Base-by-base conservation (phyloP, 2,113 vertebrate genomes). In the Mobula hypostoma region DNA sequence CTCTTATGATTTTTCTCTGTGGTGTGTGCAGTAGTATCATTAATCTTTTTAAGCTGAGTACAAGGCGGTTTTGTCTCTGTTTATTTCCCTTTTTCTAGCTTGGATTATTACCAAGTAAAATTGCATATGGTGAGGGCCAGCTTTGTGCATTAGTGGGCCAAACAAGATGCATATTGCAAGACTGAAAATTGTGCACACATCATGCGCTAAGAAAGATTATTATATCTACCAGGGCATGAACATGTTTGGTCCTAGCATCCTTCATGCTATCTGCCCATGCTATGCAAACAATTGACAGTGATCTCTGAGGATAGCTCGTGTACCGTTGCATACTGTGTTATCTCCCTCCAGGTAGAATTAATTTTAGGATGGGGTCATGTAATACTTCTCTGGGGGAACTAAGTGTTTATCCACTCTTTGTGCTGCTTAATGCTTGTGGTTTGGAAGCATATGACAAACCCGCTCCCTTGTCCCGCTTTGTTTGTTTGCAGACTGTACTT, bases 401-500 rank as follows among this genome's bases (percentile, higher is more conserved):
- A 93, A 94, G 94, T 94, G 94, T 95, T 96, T 95, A 95, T 96
- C 77, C 94, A 92, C 76, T 94, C 68, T 94, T 95, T 96, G 94
- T 95, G 94, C 94, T 61, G 58, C 94, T 94, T 48, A 95, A 80
- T 94, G 94, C 94, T 94, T 95, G 95, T 96, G 95, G 95, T 96
- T 96, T 96, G 95, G 95, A 96, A 95, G 90, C 87, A 32, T 95
- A 94, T 95, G 95, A 95, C 94, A 94, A 95, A 95, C 95, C 95
- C 0, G 0, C 94, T 96, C 95, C 95, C 95, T 95, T 95, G 94
- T 77, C 95, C 95, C 95, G 96, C 96, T 95, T 95, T 95, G 78
- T 95, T 96, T 95, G 95, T 95, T 94, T 95, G 94, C 94, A 95
- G 94, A 95, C 76, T 93, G 85, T 95, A 96, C 97, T 97, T 96